Conservation (phyloP, 2,888 invertebrate species). For the Beris chalybata region DNA sequence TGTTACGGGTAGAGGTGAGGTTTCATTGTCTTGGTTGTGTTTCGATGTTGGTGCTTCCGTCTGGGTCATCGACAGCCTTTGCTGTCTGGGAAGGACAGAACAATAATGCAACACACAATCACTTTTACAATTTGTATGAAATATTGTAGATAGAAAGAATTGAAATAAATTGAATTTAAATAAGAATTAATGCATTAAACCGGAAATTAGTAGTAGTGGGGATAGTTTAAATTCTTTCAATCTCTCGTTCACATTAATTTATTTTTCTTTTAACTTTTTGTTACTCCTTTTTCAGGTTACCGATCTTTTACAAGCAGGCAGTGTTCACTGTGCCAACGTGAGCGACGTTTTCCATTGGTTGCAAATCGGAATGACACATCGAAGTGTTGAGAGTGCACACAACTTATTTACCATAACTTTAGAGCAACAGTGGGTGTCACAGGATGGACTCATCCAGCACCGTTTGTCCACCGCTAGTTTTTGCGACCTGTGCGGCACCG, state of each 20-base stretch:
- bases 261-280: too few species aligned
- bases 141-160: too few species aligned
- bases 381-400: slow-evolving; percentile 62
- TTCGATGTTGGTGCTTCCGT: not conserved
- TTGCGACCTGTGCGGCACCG: slow-evolving; percentile 67
- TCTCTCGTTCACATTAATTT: too few species aligned
- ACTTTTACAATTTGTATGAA: too few species aligned
- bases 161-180: too few species aligned
- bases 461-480: slow-evolving; percentile 74
- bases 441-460: slow-evolving; percentile 69
- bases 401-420: slow-evolving; percentile 73
- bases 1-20: not conserved
- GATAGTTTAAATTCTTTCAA: too few species aligned
- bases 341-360: slow-evolving; percentile 72
- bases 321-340: slow-evolving; percentile 64
- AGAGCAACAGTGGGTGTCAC: slow-evolving; percentile 72
- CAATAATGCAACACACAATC: too few species aligned
- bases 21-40: not conserved
- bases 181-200: too few species aligned
- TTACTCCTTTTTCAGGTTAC: slow-evolving; percentile 50
- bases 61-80: too few species aligned
- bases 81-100: too few species aligned
- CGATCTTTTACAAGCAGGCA: slow-evolving; percentile 61
- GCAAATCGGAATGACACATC: slow-evolving; percentile 66
- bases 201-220: too few species aligned